Conservation (phyloP, 2,113 vertebrate genomes). For the Gambusia holbrooki region DNA sequence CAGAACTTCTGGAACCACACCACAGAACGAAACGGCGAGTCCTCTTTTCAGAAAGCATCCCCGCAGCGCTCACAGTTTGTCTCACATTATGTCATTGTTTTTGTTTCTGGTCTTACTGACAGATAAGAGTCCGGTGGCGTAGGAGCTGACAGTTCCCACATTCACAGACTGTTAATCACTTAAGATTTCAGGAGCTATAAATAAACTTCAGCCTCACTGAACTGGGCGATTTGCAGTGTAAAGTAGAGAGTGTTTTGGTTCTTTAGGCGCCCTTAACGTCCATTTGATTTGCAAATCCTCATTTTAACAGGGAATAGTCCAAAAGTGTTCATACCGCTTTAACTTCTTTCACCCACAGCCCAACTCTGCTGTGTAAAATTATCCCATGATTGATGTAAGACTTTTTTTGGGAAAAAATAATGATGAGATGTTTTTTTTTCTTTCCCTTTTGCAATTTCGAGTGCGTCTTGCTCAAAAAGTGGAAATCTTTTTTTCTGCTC, state of each 20-base stretch:
- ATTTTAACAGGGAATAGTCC: too few relatives aligned
- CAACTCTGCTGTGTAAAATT: neutral
- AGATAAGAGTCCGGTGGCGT: slow-evolving; percentile 31
- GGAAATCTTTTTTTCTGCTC: neutral
- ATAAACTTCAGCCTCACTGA: neutral
- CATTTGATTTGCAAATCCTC: neutral
- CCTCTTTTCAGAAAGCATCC: neutral
- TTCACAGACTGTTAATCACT: slow-evolving; percentile 34
- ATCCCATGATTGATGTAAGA: neutral
- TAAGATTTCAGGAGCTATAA: neutral
- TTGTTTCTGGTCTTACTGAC: slow-evolving; percentile 19
- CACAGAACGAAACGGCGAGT: neutral
- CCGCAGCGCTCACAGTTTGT: neutral
- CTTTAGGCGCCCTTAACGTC: too few relatives aligned
- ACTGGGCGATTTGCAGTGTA: too few relatives aligned
- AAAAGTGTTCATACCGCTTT: too few relatives aligned
- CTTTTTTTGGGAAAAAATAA: too few relatives aligned
- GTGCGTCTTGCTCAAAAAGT: neutral
- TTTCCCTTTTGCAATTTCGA: neutral
- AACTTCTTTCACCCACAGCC: neutral
- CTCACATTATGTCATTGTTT: slow-evolving; percentile 35
- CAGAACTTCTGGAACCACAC: neutral
- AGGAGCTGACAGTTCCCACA: neutral
- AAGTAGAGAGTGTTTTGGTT: too few relatives aligned
- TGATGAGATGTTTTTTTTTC: neutral